Base-by-base conservation (phyloP, 2,797 vertebrate species). In the Hylomyscus alleni region DNA sequence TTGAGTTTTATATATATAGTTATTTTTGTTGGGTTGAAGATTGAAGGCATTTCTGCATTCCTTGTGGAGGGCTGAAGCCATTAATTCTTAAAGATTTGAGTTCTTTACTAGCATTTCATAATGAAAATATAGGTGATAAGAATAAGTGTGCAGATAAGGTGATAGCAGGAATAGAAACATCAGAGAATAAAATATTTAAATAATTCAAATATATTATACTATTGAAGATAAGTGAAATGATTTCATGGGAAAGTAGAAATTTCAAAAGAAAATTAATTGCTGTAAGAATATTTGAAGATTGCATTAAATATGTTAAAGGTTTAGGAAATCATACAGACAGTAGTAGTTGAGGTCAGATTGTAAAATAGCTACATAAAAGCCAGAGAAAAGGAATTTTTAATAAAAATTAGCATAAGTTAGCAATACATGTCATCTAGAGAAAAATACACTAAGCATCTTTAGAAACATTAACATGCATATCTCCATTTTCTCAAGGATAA, bases 331-430 rank as follows among this genome's bases (percentile, higher is more conserved):
- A 89, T 96, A 50, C 6, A 90, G 65, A 56, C 73, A 19, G 56
- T 44, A 65, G 29, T 89, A 80, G 52, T 84, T 94, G 58, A 89
- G 31, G 10, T n/a, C 19, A 81, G 60, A 47, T 81, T 96, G 3
- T 93, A 91, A 95, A 78, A 52, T 31, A 65, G 44, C 29, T 56
- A 85, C 19, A 58, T 84, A 81, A 94, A 96, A 69, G 13, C 22
- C 90, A 62, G 29, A 82, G 44, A 44, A 83, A 88, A 90, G 29
- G 3, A 44, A 69, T 15, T 94, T 91, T 90, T 91, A 72, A n/a
- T 80, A 37, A 95, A 93, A 97, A 73, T 96, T 89, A n/a, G 44
- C 62, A 37, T 44, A 94, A 52, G 90, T 87, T 82, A 91, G 40
- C 37, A 95, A 94, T 87, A 95, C 93, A 73, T 81, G 47, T 29